These are phyloP conservation scores for Herpailurus yagouaroundi DNA, from an alignment of 2,113 vertebrate genomes.

Conservation along the genomic window DNA sequence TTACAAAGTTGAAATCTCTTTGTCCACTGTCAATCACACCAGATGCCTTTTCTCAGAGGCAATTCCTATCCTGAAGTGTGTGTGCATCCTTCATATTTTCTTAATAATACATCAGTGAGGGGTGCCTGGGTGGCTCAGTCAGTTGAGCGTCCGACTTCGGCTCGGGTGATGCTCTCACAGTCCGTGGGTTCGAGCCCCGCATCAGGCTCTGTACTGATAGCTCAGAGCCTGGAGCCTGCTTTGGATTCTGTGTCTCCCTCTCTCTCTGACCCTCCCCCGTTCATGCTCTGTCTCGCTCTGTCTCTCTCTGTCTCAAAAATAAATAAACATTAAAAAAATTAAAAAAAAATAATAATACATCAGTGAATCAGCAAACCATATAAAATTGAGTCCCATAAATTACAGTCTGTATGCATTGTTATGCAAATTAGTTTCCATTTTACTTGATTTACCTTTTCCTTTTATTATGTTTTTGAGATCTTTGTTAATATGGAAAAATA, in stretches of 20 bases:
- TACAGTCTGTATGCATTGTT: background rate
- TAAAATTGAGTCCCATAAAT: background rate
- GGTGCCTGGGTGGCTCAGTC: too few species aligned
- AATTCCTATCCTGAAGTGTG: background rate
- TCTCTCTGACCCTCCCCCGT: too few species aligned
- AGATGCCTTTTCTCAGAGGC: background rate
- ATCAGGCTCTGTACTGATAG: too few species aligned
- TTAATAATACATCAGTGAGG: background rate
- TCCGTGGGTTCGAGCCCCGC: too few species aligned
- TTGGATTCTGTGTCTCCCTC: too few species aligned
- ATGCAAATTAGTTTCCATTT: background rate
- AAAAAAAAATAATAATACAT: background rate
- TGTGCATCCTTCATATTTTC: background rate
- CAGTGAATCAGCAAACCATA: background rate
- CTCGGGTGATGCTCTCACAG: too few species aligned
- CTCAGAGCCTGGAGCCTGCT: too few species aligned
- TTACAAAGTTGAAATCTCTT: background rate
- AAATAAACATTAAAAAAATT: too few species aligned
- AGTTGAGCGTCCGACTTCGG: too few species aligned
- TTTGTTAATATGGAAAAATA: background rate
- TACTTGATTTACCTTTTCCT: background rate
- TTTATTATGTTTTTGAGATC: background rate
- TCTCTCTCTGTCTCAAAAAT: too few species aligned
- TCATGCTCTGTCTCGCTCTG: too few species aligned
- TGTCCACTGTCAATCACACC: background rate